Evolutionary conservation across 2,797 vertebrate species (phyloP).

Genomic region (Melanotaenia nigrans): DNA sequence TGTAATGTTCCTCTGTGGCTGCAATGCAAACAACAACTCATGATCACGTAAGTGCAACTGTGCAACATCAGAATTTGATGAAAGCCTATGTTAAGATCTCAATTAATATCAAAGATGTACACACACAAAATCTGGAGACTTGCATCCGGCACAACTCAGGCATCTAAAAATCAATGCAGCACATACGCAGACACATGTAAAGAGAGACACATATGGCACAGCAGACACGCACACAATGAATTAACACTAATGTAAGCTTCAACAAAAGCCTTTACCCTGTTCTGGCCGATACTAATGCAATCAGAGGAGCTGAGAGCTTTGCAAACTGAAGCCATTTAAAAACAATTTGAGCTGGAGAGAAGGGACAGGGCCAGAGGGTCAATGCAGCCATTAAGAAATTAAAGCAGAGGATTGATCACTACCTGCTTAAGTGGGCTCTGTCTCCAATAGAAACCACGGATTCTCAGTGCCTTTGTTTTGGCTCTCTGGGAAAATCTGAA

Average conservation of each 20-base stretch:
- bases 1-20: neutral
- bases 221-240: slow-evolving; percentile 48
- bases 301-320: slow-evolving; percentile 68
- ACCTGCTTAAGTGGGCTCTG: slow-evolving; percentile 50
- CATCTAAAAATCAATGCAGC: slow-evolving; percentile 18
- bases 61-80: slow-evolving; percentile 23
- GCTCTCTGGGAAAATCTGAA: neutral
- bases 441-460: slow-evolving; percentile 41
- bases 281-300: slow-evolving; percentile 65
- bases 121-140: slow-evolving; percentile 8
- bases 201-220: slow-evolving; percentile 15
- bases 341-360: slow-evolving; percentile 65
- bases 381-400: slow-evolving; percentile 71
- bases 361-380: slow-evolving; percentile 66
- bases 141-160: slow-evolving; percentile 5
- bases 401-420: slow-evolving; percentile 59
- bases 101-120: slow-evolving; percentile 13
- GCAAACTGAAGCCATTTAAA: slow-evolving; percentile 68
- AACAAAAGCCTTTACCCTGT: slow-evolving; percentile 57
- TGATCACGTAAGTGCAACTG: neutral
- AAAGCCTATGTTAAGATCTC: slow-evolving; percentile 13
- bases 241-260: slow-evolving; percentile 66
- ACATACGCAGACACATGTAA: slow-evolving; percentile 13
- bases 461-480: slow-evolving; percentile 26
- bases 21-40: neutral